Base-by-base conservation (phyloP, 2,113 vertebrate species). In the Motacilla tschutschensis region DNA sequence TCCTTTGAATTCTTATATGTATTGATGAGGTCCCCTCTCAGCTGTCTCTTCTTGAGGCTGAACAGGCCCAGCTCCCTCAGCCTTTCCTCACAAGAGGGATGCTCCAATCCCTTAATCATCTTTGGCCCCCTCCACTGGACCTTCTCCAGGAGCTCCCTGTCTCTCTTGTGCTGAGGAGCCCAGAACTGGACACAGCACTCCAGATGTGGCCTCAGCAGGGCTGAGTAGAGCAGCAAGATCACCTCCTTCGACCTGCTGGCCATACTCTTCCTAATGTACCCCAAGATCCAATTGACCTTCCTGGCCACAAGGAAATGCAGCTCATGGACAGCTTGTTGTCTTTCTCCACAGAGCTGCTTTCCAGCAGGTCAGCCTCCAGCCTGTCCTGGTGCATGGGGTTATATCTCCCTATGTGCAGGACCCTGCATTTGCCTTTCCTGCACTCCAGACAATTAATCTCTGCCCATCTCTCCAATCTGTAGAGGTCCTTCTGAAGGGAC, bases 101-200 rank as follows among this genome's bases (percentile, higher is more conserved):
- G 38, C 7, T 35, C 33, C 33, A 25, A 33, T 6, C 13, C 33
- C 7, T 54, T 6, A 2, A 2, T 15, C 29, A 41, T 41, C 16
- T 33, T 3, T 21, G 13, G 4, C 0, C 2, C 24, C 2, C 47
- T 62, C 2, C 2, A 1, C 6, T 25, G 29, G 33, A 40, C 10
- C 24, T 28, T 8, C 40, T 46, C 8, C 71, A 60, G 54, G 40
- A 54, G 16, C 29, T 33, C 38, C 24, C 5, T n/a, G 22, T n/a
- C 15, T 33, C 22, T n/a, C 19, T 5, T 5, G 33, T 60, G 40
- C 54, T 33, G 63, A 54, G 55, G 29, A 76, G 29, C 20, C 36
- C 82, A 54, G 33, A 60, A 62, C 40, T 18, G 47, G 29, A 17
- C 25, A 54, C 13, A 76, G 10, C 33, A 17, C 33, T 25, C 5